Base-by-base conservation (phyloP, 2,113 vertebrate species). In the Rostratula benghalensis region DNA sequence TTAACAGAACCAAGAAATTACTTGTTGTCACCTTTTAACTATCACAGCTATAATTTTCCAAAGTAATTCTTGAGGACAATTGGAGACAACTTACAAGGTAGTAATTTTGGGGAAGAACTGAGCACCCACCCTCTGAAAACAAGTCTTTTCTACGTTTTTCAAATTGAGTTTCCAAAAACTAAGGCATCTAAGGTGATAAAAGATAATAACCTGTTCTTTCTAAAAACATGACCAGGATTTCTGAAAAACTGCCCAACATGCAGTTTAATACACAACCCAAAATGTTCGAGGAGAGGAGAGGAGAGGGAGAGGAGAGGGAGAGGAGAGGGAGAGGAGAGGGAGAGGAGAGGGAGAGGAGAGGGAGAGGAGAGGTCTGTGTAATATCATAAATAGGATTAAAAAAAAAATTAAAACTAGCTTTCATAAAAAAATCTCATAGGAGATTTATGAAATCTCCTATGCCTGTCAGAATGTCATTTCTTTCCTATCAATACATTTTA, bases 1-100 rank as follows among this genome's bases (percentile, higher is more conserved):
- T 88, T 77, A 68, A 81, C 25, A 69, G 60, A 87, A 70, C n/a
- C 25, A 12, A 91, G 73, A 93, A 88, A 90, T 80, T 45, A 82
- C 61, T 91, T 89, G 22, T 63, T 94, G 68, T 61, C 60, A 79
- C 74, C 64, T 88, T 90, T 87, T 90, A 93, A 71, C 59, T 60
- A 82, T 30, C 51, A 70, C 37, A 76, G 51, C 56, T 86, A 46
- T 79, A 87, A 92, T 95, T 93, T 93, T 70, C 46, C 25, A 41
- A 45, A 83, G 53, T 78, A 83, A 89, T 95, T 83, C 57, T 54
- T 67, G 60, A 90, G 56, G 59, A 93, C 3, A 1, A 63, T 50
- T 67, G 70, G n/a, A 86, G 51, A 77, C 71, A 88, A 59, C 41
- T 83, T 77, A 74, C 0, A 25, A 95, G 20, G 54, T 9, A 86